Base-by-base conservation (phyloP, 2,888 invertebrate species). In the Carabus problematicus region DNA sequence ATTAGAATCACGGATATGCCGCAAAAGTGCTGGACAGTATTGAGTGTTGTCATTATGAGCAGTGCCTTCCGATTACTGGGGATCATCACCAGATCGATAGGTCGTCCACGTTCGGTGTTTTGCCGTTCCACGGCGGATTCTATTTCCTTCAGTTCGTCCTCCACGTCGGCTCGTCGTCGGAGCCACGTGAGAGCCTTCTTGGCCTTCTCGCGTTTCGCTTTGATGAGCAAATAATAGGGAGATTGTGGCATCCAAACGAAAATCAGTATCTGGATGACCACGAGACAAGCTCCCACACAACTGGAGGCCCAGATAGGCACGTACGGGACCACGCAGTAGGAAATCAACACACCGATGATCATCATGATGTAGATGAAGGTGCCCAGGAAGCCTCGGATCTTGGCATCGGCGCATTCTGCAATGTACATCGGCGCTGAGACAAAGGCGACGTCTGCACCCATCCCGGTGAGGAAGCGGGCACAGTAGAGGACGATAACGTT, bases 341-440 rank as follows among this genome's bases (percentile, higher is more conserved):
- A 76, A 1, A 80, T 70, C 1, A 82, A 70, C 52, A 81, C 78
- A 6, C 82, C 82, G n/a, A 80, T 72, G 9, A 81, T 74, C 80
- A 81, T 80, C 78, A 81, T 80, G 12, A 81, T 75, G 72, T 81
- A 81, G 62, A 81, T 81, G 19, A 80, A 76, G n/a, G 80, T 78
- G 42, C 69, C 69, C 8, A 82, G 72, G 70, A 81, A 79, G 11
- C 82, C 82, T 39, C 81, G 71, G 42, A 82, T 80, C 70, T 79
- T 78, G 60, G 81, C 79, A 72, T 81, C 81, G 3, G 82, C 81
- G 61, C 81, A 80, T 73, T 82, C 81, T 3, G 80, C 81, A 8
- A 81, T 79, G 72, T 80, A 81, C 81, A 81, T 81, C 1, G 81
- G 82, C 0, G 80, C 81, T 12, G 81, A 78, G 3, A 82, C 81